Evolutionary conservation across 2,797 vertebrate species (phyloP), one percentile per base, ranked within the genome.

Genomic region (Loris lydekkerianus): DNA sequence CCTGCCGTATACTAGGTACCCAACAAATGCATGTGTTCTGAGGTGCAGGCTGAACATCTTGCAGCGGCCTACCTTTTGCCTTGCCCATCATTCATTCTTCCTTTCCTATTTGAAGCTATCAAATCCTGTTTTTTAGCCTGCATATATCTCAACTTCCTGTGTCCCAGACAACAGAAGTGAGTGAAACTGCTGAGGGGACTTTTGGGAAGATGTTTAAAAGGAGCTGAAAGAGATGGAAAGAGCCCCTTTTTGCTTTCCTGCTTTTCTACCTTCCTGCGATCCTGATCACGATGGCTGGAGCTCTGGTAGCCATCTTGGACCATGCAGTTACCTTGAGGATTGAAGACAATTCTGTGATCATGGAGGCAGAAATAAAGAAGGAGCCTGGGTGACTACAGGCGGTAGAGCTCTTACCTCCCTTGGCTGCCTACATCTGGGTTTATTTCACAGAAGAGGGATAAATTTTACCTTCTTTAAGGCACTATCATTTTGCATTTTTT

Each of bases 241-340:
- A 87, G 2, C 3, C 20, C 15, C 31, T 80, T 37, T 82, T 76
- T 49, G 10, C 73, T 53, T 31, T 90, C 90, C 69, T 67, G 31
- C 37, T 3, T 40, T 80, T 87, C 40, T 2, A 11, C 65, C 34
- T 40, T 89, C 61, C n/a, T 72, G 37, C 21, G 87, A 76, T 56
- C 37, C 70, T 91, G 40, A 25, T 70, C 63, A 1, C 6, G 3
- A 61, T 67, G 83, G 37, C n/a, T 75, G 84, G 93, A 13, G 46
- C 70, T 77, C 94, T 89, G 89, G 83, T 58, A 94, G 86, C 83
- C 65, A 40, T 60, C 10, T 18, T 43, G 53, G 58, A 23, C 53
- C 53, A 72, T 10, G 46, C 1, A 7, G 13, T 87, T 25, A 85
- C 31, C 83, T 72, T 23, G 56, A 80, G 58, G 60, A 34, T 5